These are phyloP conservation scores for Pomacea maculata DNA, from an alignment of 1,140 invertebrate species.

Conservation along the genomic window DNA sequence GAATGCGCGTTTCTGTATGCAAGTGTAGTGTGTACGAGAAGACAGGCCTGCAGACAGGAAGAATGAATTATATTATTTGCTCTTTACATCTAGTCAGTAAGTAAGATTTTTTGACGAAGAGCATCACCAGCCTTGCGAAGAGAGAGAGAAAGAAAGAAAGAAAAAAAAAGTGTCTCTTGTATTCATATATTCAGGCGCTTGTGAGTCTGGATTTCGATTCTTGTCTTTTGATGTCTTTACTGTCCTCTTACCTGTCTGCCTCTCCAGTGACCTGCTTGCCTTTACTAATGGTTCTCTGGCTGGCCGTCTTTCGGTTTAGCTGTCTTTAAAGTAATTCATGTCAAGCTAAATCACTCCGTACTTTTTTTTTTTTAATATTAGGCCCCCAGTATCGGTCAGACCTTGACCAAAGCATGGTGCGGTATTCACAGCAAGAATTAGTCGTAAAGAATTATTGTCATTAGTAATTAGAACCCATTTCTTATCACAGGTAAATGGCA, in stretches of 20 bases:
- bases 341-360: background rate
- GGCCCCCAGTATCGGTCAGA: background rate
- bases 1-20: background rate
- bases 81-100: background rate
- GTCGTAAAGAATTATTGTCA: too few species aligned
- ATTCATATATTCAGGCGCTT: background rate
- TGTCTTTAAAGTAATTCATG: background rate
- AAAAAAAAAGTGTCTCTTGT: background rate
- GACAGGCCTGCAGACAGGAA: background rate
- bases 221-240: background rate
- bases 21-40: background rate
- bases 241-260: background rate
- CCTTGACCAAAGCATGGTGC: background rate
- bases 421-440: background rate
- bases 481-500: too few species aligned
- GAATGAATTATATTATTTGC: background rate
- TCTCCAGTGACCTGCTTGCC: background rate
- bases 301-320: background rate
- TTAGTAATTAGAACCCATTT: too few species aligned
- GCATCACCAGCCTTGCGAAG: too few species aligned
- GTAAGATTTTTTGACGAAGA: background rate
- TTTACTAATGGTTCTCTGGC: background rate
- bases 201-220: background rate
- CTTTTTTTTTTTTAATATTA: background rate
- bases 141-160: too few species aligned